Base-by-base conservation (phyloP, 2,888 invertebrate genomes). In the Calameuta pallipes region DNA sequence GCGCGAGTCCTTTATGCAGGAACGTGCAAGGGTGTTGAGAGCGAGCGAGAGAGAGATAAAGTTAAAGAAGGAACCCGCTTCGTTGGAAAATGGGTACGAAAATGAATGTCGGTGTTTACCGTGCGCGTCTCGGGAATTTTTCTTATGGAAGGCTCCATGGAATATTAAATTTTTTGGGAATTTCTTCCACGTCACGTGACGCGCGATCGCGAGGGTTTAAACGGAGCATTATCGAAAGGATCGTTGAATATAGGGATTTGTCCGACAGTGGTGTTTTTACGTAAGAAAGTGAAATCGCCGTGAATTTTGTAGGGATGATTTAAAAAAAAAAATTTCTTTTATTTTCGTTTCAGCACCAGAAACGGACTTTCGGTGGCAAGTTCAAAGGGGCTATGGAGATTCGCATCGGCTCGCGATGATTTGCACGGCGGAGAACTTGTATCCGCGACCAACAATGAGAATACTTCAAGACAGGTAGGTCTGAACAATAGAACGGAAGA, bases 391-490 rank as follows among this genome's bases (percentile, higher is more conserved):
- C 80, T 84, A 86, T 77, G 83, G 85, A 76, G 83, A 85, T 71
- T 78, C 85, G 73, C 87, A 86, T 80, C 81, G 80, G 78, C 85
- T 89, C 81, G 86, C 86, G 68, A 85, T 88, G 78, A 85, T 80
- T 79, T 89, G 89, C 82, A 80, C 85, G 30, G 89, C 88, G 37
- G 86, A 89, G 82, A 86, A 87, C 79, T 81, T 89, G 78, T 89
- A 84, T 85, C 89, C 89, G n/a, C 80, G 78, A 76, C 89, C 89
- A 75, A 85, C 81, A 76, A 87, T 89, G 79, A 85, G 82, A 76
- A 83, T 89, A 81, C 84, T 78, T 75, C 84, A 81, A 73, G 86
- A 89, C 85, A 87, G 85, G 89, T 89, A 83, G 86, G 85, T 84
- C 31, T 6, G 41, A 23, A 41, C 41, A 41, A 41, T 23, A 41